These are phyloP conservation scores for Hydrozoanthus tunicans DNA, from an alignment of 64 coral and sea anemone species.

Conservation along the genomic window DNA sequence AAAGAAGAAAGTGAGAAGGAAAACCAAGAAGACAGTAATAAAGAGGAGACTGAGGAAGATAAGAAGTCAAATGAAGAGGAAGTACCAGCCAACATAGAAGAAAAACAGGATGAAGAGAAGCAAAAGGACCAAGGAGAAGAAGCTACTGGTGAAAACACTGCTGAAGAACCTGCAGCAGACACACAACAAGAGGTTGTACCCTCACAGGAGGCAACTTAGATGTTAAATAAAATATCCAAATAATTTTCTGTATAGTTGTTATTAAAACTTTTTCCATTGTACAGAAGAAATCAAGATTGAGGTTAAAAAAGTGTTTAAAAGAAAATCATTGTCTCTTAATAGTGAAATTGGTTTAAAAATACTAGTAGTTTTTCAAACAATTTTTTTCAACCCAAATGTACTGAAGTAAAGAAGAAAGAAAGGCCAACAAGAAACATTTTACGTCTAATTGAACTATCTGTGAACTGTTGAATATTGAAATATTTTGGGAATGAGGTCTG, in stretches of 20 bases:
- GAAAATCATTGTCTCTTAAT: too few species aligned
- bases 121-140: not conserved
- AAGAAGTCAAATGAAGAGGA: constrained; percentile 6
- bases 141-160: not conserved
- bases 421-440: too few species aligned
- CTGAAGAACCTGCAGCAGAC: not conserved
- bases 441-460: too few species aligned
- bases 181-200: not conserved
- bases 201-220: constrained; percentile 45
- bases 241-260: not conserved
- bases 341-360: too few species aligned
- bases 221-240: not conserved
- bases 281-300: not conserved
- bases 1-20: constrained; percentile 9
- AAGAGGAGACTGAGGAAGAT: not conserved
- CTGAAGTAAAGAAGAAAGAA: too few species aligned
- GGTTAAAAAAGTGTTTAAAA: not conserved
- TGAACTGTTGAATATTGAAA: too few species aligned
- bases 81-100: not conserved
- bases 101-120: constrained; percentile 27
- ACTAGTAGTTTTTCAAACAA: too few species aligned
- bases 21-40: constrained; percentile 35
- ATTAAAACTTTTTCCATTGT: not conserved
- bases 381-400: too few species aligned
- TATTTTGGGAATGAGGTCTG: too few species aligned